Base-by-base conservation (phyloP, 2,888 invertebrate species). In the Drosophila mettleri region DNA sequence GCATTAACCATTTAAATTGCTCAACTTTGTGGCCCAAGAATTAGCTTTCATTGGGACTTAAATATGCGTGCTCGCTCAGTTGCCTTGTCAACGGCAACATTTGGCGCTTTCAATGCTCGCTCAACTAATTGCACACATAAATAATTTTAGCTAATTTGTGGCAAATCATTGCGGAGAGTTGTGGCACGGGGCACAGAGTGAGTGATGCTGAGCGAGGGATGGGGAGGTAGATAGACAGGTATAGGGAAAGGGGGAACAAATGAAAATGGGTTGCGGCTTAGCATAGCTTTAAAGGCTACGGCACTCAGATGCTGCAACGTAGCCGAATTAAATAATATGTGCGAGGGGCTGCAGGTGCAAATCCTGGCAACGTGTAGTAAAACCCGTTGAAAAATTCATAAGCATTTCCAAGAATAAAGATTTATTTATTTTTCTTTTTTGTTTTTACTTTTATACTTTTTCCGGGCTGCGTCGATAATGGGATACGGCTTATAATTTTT, bases 61-160 rank as follows among this genome's bases (percentile, higher is more conserved):
- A 80, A 72, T 68, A 57, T 72, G 78, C 63, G 68, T 59, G 54
- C 49, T 66, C 60, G 54, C 49, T 66, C 60, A 69, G 62, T 54
- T 45, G 58, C 41, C 58, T n/a, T 72, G 61, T 76, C 71, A 68
- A 53, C 72, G 70, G 48, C 49, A 22, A 48, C 69, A 60, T 62
- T 68, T 41, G 48, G 54, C 49, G 71, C 70, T 76, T 80, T 62
- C 53, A 59, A 72, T 54, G 53, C 29, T 33, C 51, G 72, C 60
- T 34, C 51, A 69, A 55, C 74, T 77, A 86, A 81, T 84, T 79
- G 79, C 68, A 49, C 81, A 67, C 71, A 81, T 75, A 84, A 86
- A 84, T 84, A 84, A 79, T 79, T 80, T 76, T 69, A 68, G 46
- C 70, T 85, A 87, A 87, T 85, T 85, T 85, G 67, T 71, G 71